A percentile compares a stretch with the other conserved stretches of the same genome.
Evolutionary conservation across 2,888 invertebrate species (phyloP).

Genomic region (Noctua janthina): DNA sequence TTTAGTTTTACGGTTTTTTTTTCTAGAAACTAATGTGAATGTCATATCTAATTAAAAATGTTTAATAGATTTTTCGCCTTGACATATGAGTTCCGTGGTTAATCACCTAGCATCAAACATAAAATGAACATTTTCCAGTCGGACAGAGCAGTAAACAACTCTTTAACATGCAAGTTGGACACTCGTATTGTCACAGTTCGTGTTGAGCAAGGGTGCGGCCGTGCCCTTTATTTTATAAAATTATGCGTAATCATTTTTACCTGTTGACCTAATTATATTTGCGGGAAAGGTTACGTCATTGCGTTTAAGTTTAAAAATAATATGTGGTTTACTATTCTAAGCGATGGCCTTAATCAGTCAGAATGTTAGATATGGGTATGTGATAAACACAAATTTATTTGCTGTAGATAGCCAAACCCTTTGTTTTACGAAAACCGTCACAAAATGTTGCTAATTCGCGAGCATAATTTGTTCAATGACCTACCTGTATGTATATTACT

Average conservation of each 20-base stretch:
- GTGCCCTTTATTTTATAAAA: conserved; percentile 54
- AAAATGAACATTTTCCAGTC: conserved; percentile 5
- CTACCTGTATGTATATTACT: background rate
- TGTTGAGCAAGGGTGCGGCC: conserved; percentile 64
- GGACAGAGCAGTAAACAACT: conserved; percentile 52
- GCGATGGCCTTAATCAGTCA: background rate
- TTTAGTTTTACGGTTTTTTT: conserved; percentile 12
- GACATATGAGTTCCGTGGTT: conserved; percentile 5
- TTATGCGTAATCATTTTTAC: conserved; percentile 60
- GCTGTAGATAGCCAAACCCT: conserved; percentile 12
- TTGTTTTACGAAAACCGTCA: conserved; percentile 4
- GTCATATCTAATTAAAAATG: background rate
- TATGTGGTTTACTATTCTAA: background rate
- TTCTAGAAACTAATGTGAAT: background rate
- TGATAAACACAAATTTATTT: conserved; percentile 19
- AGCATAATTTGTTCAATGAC: background rate
- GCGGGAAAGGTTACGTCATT: conserved; percentile 50
- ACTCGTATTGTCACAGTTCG: conserved; percentile 57
- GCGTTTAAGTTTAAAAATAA: background rate
- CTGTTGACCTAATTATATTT: conserved; percentile 67
- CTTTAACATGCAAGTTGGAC: conserved; percentile 56
- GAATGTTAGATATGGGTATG: background rate
- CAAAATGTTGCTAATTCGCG: background rate
- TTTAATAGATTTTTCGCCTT: background rate
- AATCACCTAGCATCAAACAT: conserved; percentile 16